Percentiles rank a stretch among this genome's conserved stretches.
phyloP scores from a whole-genome alignment of 2,888 invertebrate genomes.

The Eubasilissa splendida region DNA sequence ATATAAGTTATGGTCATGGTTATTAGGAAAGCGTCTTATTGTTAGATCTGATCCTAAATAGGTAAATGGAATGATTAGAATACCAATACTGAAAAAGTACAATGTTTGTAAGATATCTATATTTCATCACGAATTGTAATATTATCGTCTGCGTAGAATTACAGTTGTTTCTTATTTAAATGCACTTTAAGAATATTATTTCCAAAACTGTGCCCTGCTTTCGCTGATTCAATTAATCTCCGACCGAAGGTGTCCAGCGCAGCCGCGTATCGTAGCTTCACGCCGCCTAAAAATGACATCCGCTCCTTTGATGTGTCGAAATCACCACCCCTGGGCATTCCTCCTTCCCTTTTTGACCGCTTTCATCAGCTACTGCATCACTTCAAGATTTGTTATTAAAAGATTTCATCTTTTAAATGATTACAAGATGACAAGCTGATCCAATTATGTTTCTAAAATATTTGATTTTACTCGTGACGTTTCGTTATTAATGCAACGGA shows the following conservation, averaged over 20 bases:
- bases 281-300: constrained; percentile 49
- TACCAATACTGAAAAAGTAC: too few species aligned
- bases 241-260: constrained; percentile 7
- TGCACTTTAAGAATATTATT: not conserved
- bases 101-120: too few species aligned
- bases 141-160: not conserved
- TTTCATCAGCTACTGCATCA: not conserved
- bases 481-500: too few species aligned
- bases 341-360: not conserved
- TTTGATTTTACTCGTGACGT: too few species aligned
- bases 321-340: not conserved
- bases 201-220: not conserved
- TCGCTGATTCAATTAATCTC: constrained; percentile 4
- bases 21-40: too few species aligned
- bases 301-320: constrained; percentile 48
- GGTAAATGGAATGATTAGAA: too few species aligned
- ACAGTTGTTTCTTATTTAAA: not conserved
- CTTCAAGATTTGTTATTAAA: too few species aligned
- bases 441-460: too few species aligned
- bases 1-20: too few species aligned
- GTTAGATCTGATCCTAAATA: too few species aligned
- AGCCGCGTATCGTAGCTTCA: not conserved
- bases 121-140: not conserved
- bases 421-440: too few species aligned
- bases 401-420: too few species aligned